phyloP scores from a whole-genome alignment of 35 echinoderm and acorn worm species.

The Ptychodera flava region DNA sequence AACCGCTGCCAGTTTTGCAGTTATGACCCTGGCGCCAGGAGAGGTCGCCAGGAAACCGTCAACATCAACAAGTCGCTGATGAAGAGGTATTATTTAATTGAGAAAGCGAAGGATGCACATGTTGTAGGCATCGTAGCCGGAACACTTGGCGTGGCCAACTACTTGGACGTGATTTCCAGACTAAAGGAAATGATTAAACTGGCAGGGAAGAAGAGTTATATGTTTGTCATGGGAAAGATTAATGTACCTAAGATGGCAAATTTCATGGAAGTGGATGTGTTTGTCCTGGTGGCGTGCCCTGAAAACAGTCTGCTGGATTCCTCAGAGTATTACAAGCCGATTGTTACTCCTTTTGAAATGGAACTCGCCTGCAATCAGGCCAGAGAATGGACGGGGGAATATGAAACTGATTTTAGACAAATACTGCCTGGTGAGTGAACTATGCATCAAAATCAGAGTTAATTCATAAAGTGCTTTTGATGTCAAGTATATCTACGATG shows the following conservation, averaged over 20 bases:
- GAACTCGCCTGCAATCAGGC: conserved; percentile 92
- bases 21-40: conserved; percentile 52
- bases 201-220: conserved; percentile 84
- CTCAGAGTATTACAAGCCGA: conserved; percentile 84
- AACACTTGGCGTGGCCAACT: conserved; percentile 72
- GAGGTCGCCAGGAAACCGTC: conserved; percentile 48
- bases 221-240: conserved; percentile 87
- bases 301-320: conserved; percentile 89
- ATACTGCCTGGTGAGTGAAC: conserved; percentile 65
- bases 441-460: too few species aligned
- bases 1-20: conserved; percentile 77
- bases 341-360: conserved; percentile 94
- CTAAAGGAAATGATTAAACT: conserved; percentile 64
- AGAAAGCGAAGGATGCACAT: conserved; percentile 76
- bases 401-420: conserved; percentile 78
- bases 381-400: conserved; percentile 95
- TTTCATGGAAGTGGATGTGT: conserved; percentile 87
- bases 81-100: conserved; percentile 86
- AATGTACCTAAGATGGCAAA: conserved; percentile 96
- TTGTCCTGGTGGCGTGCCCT: conserved; percentile 86
- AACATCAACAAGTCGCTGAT: conserved; percentile 80
- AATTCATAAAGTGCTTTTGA: too few species aligned
- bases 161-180: conserved; percentile 60
- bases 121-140: conserved; percentile 86
- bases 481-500: neutral